A percentile compares a stretch with the other conserved stretches of the same genome.
Evolutionary conservation across 2,797 vertebrate genomes (phyloP).

Genomic region (Dromococcyx pavoninus): DNA sequence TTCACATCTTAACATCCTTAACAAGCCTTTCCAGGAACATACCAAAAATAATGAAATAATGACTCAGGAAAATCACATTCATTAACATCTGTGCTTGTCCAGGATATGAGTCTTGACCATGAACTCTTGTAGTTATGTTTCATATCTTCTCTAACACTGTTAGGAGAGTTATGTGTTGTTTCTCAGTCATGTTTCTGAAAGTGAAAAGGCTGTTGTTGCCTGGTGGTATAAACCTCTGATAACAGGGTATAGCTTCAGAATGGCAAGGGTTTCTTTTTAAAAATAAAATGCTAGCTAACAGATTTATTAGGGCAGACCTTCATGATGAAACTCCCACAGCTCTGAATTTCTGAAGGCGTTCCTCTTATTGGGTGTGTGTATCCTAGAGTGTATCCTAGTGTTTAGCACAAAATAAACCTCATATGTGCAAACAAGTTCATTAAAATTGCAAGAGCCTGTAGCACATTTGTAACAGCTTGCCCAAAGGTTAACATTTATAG

Average conservation of each 20-base stretch:
- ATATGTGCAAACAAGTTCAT: constrained; percentile 76
- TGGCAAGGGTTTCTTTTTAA: neutral
- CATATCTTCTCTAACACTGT: neutral
- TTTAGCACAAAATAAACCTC: constrained; percentile 43
- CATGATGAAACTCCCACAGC: neutral
- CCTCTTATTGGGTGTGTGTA: neutral
- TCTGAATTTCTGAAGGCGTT: constrained; percentile 1
- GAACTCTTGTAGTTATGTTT: neutral
- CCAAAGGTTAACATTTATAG: constrained; percentile 79
- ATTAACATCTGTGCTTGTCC: neutral
- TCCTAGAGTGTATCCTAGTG: constrained; percentile 5
- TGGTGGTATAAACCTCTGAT: neutral
- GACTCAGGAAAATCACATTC: neutral
- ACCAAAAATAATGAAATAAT: neutral
- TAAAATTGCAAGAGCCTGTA: constrained; percentile 75
- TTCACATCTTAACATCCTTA: neutral
- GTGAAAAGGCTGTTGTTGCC: neutral
- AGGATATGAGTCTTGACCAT: neutral
- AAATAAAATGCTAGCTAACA: neutral
- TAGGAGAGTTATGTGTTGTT: neutral
- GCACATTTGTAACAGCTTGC: constrained; percentile 78
- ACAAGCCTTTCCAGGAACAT: neutral
- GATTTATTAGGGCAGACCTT: neutral
- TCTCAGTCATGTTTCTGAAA: neutral
- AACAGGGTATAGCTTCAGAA: neutral